These are phyloP conservation scores for Karalla daura DNA, from an alignment of 2,797 vertebrate species.

Conservation along the genomic window DNA sequence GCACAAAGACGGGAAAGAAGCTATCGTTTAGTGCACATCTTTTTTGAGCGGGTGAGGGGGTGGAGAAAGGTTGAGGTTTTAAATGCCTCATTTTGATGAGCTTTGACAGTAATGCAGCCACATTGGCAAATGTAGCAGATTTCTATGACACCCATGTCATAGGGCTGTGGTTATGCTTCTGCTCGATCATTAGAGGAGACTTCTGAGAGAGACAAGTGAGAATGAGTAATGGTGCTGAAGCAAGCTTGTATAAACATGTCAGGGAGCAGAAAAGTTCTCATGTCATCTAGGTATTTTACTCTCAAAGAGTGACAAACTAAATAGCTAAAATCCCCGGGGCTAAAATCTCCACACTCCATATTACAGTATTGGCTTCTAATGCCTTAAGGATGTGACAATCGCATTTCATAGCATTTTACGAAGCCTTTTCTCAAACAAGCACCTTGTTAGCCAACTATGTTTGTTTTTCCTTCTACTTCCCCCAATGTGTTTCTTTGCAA, in stretches of 20 bases:
- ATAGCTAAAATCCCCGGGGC: constrained; percentile 77
- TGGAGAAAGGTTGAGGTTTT: constrained; percentile 74
- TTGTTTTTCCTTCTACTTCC: constrained; percentile 79
- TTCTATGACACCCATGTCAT: constrained; percentile 80
- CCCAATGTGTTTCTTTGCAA: constrained; percentile 74
- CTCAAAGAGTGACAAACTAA: constrained; percentile 81
- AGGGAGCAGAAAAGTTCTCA: constrained; percentile 78
- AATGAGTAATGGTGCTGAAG: constrained; percentile 82
- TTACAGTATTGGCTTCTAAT: constrained; percentile 72
- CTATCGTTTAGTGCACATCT: constrained; percentile 74
- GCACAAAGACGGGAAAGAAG: constrained; percentile 65
- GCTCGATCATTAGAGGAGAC: constrained; percentile 80
- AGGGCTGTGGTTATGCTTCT: constrained; percentile 77
- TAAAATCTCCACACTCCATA: constrained; percentile 66
- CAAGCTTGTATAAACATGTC: constrained; percentile 81
- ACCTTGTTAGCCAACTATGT: constrained; percentile 80
- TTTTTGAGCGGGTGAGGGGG: constrained; percentile 66
- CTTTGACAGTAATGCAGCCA: constrained; percentile 83
- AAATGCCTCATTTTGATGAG: constrained; percentile 76
- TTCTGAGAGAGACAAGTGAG: constrained; percentile 78
- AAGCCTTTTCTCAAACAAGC: constrained; percentile 68
- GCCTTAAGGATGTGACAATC: constrained; percentile 77
- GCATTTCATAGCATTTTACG: constrained; percentile 69
- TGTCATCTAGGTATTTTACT: constrained; percentile 78
- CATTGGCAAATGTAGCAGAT: constrained; percentile 80